A percentile compares a stretch with the other conserved stretches of the same genome.
Conservation (phyloP, 2,113 vertebrate genomes). For the Ginglymostoma cirratum region DNA sequence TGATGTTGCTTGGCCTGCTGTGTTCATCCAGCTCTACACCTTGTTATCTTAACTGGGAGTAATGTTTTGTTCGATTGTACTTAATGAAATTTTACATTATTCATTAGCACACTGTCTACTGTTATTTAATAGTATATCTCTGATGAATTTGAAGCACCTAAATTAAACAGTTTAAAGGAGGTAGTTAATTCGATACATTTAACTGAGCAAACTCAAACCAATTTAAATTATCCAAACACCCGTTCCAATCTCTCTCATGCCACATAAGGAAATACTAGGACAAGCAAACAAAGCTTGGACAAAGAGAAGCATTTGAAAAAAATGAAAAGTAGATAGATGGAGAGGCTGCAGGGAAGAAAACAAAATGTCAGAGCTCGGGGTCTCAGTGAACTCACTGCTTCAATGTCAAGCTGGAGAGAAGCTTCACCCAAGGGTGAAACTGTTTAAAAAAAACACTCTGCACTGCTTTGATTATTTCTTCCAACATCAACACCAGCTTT, state of each 20-base stretch:
- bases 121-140: no score
- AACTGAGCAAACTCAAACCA: no score
- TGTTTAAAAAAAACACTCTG: not conserved
- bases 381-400: not conserved
- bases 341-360: not conserved
- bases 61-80: no score
- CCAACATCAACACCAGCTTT: not conserved
- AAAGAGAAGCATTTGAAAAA: not conserved
- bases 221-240: no score
- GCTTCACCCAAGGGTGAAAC: not conserved
- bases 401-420: not conserved
- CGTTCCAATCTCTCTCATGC: not conserved
- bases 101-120: no score
- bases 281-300: not conserved
- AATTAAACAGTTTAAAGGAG: no score
- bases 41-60: no score
- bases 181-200: no score
- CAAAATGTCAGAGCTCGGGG: not conserved
- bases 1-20: no score
- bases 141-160: no score
- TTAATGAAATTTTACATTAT: no score
- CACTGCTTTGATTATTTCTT: not conserved
- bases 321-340: not conserved
- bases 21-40: no score
- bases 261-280: not conserved